Evolutionary conservation across 2,888 invertebrate species (phyloP), one percentile per base, ranked within the genome.

Genomic region (Drosophila subquinaria): DNA sequence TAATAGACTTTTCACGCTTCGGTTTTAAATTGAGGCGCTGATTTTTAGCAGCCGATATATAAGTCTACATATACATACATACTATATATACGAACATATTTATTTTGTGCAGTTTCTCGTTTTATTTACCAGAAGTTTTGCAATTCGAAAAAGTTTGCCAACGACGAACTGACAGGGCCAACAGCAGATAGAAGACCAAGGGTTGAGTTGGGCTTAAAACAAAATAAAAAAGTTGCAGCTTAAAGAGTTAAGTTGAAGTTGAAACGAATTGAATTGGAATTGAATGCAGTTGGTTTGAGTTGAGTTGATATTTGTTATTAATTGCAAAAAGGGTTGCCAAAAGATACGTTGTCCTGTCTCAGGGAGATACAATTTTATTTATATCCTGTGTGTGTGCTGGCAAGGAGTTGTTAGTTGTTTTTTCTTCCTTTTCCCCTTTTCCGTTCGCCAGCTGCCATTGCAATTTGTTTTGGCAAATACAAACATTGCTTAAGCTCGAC

Each of bases 1-100:
- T 82, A 89, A 89, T 88, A 88, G 86, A 85, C 90, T 85, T 89
- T 85, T 85, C 84, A 89, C 84, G 88, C 84, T 89, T 85, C 64
- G 88, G 80, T 76, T 85, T 85, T 88, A 88, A 90, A 82, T 85
- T 88, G 90, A 89, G 80, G 84, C 74, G 90, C 80, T 84, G 84
- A 89, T 89, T 88, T 77, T 73, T 42, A 76, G 64, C 82, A 71
- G 82, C 71, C 69, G 90, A 84, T 84, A 85, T 51, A 60, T 59
- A 35, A 23, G 17, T 35, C 56, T 59, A 57, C 59, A 65, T 43
- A 61, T 51, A 13, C 33, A 33, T 55, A 35, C 3, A 17, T 17
- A n/a, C n/a, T n/a, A 17, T 23, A 66, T 38, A 36, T 52, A 60
- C n/a, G 30, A 50, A 64, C 51, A 42, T 56, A 59, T 47, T 48